phyloP scores from a whole-genome alignment of 2,113 vertebrate species.

The Otus sunia region DNA sequence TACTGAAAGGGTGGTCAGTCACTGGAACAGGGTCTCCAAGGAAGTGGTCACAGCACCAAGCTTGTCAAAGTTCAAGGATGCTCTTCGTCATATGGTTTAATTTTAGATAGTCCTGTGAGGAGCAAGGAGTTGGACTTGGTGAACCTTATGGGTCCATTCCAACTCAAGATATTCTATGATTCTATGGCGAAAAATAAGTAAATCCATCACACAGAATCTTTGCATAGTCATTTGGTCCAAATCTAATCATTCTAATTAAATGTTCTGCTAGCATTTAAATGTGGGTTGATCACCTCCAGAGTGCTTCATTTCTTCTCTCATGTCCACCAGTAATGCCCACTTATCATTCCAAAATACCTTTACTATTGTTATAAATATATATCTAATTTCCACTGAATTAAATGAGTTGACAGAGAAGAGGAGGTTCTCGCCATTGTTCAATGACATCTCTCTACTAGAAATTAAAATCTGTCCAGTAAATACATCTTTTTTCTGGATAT shows the following conservation, averaged over 20 bases:
- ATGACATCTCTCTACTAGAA: neutral
- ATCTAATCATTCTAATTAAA: neutral
- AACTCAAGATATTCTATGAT: neutral
- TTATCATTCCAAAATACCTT: neutral
- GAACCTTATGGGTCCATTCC: neutral
- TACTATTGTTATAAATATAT: neutral
- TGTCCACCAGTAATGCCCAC: neutral
- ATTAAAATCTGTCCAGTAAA: neutral
- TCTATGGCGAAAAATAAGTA: neutral
- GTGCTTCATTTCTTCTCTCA: neutral
- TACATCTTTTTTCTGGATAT: neutral
- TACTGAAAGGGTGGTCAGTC: no score
- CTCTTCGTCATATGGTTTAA: neutral
- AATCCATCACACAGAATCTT: neutral
- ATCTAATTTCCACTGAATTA: neutral
- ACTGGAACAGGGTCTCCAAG: no score
- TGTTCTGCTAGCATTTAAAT: neutral
- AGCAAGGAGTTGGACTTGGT: neutral
- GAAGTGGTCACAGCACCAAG: neutral
- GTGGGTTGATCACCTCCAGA: neutral
- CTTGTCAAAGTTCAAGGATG: neutral
- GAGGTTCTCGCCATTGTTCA: neutral
- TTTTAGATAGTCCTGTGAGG: neutral
- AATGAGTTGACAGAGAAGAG: neutral
- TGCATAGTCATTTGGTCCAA: neutral